Evolutionary conservation across 2,797 vertebrate species (phyloP).

Genomic region (Xenopus petersii): DNA sequence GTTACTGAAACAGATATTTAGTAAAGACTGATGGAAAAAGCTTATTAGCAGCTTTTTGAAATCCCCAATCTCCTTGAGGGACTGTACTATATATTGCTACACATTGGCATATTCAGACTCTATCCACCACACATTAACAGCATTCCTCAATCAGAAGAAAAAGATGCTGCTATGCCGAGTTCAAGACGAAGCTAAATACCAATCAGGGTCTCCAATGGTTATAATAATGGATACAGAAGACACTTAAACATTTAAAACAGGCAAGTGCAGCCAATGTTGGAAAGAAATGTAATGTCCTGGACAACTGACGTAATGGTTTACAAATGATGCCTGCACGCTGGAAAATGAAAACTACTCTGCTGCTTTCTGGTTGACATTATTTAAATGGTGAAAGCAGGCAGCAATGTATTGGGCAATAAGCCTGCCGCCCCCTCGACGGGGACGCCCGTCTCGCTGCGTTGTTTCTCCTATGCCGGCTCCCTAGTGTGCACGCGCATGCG

Average conservation of each 20-base stretch:
- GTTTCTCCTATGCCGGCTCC: too few species aligned
- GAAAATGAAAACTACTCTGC: not conserved
- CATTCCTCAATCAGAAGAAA: conserved; percentile 7
- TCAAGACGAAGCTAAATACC: conserved; percentile 43
- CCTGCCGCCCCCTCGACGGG: too few species aligned
- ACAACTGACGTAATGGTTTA: not conserved
- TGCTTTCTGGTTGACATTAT: too few species aligned
- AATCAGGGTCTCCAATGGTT: conserved; percentile 33
- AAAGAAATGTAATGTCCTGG: not conserved
- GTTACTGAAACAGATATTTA: not conserved
- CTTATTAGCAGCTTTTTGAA: not conserved
- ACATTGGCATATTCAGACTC: conserved; percentile 10
- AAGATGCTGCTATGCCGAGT: conserved; percentile 29
- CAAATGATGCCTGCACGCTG: not conserved
- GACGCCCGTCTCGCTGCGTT: too few species aligned
- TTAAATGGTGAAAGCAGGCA: too few species aligned
- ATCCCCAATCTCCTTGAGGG: conserved; percentile 2
- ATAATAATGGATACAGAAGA: conserved; percentile 36
- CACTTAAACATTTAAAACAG: conserved; percentile 9
- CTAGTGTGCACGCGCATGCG: too few species aligned
- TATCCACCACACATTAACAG: conserved; percentile 26
- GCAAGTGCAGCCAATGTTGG: conserved; percentile 3
- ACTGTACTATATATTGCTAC: conserved; percentile 14
- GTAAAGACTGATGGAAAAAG: not conserved
- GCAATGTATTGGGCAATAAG: too few species aligned